Conservation (phyloP, 2,113 vertebrate species). For the Platysteira castanea region DNA sequence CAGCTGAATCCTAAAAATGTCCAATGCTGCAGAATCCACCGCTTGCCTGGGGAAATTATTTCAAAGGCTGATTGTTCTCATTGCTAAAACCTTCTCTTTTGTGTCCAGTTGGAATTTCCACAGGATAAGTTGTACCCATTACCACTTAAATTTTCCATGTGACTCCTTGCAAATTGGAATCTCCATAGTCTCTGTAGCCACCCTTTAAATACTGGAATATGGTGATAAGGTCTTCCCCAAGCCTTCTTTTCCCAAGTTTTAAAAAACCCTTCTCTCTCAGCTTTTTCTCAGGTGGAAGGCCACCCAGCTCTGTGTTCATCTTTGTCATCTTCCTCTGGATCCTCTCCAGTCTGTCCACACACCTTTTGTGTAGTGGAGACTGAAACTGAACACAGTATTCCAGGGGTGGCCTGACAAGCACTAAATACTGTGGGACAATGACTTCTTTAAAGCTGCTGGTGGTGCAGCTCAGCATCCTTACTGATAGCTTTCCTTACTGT, state of each 20-base stretch:
- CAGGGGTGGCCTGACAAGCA: not conserved
- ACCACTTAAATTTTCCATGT: not conserved
- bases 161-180: not conserved
- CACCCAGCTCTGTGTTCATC: not conserved
- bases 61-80: not conserved
- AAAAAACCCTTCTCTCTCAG: not conserved
- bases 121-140: accelerated
- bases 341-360: not conserved
- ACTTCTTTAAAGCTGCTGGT: not conserved
- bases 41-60: not conserved
- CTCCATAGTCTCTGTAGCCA: not conserved
- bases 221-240: not conserved
- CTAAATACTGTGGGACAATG: not conserved
- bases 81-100: not conserved
- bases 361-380: not conserved
- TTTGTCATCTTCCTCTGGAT: not conserved
- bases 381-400: not conserved
- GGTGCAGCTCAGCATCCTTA: not conserved
- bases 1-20: not conserved
- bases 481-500: not conserved
- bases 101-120: not conserved
- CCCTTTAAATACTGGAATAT: not conserved
- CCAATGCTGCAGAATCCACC: accelerated
- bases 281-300: not conserved
- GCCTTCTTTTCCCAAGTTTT: not conserved